Base-by-base conservation (phyloP, 2,797 vertebrate genomes). In the Urosaurus nigricauda region DNA sequence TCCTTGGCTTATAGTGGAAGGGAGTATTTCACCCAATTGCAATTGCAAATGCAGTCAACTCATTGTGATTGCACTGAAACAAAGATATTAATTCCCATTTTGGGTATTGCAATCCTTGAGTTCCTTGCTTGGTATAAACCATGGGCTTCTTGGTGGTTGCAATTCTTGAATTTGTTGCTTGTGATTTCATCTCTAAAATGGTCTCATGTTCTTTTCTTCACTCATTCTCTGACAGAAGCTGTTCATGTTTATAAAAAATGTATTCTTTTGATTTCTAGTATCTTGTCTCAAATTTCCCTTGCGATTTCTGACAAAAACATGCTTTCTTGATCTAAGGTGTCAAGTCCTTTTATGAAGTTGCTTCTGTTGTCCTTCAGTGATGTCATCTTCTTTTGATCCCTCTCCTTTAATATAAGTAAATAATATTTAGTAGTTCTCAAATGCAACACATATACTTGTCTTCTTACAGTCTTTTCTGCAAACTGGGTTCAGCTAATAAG, bases 211-310 rank as follows among this genome's bases (percentile, higher is more conserved):
- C 16, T 65, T 79, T 37, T 8, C n/a, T 65, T 78, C 71, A 86
- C 79, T 90, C 24, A 29, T 13, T 84, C 92, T 89, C 47, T 86
- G 87, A 84, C 35, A 53, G 78, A 92, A 37, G 78, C n/a, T 63
- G 87, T 79, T 87, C 60, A 6, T 60, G 2, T 11, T 83, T 85
- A 21, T 51, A 91, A 79, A 78, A 89, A 93, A 32, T 0, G 37
- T 82, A 86, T 73, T 88, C 24, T 82, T 94, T 93, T 40, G 1
- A 58, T 90, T 93, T 90, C 79, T 90, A 79, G 86, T 85, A 43
- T 19, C 58, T 88, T 89, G 12, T 88, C 51, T 65, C 84, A 86
- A 24, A 87, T 89, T 94, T 90, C 86, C 56, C 37, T 80, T 70
- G 17, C 82, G 84, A 85, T 24, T 0, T 0, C 21, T 79, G 75